A percentile compares a stretch with the other conserved stretches of the same genome.
phyloP scores from a whole-genome alignment of 1,140 invertebrate species.

The Scaptomyza graminum region DNA sequence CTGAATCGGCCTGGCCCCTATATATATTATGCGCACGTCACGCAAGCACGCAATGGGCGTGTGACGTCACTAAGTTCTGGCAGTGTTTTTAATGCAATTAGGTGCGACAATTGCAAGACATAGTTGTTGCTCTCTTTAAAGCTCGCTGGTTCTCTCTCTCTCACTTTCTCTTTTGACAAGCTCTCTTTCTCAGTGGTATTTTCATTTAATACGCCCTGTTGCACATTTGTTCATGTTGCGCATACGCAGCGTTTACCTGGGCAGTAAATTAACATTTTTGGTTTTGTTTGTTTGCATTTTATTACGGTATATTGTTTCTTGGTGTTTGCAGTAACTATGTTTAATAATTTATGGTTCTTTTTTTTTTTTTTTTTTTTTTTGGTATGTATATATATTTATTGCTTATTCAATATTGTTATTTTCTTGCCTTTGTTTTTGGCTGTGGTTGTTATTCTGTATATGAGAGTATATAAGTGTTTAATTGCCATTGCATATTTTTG shows the following conservation, averaged over 20 bases:
- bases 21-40: slow-evolving; percentile 58
- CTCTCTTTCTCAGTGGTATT: slow-evolving; percentile 44
- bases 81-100: slow-evolving; percentile 54
- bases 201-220: slow-evolving; percentile 59
- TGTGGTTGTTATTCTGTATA: slow-evolving; percentile 20
- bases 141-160: slow-evolving; percentile 35
- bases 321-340: slow-evolving; percentile 54
- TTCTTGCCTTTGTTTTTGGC: slow-evolving; percentile 9
- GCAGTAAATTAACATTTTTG: slow-evolving; percentile 39
- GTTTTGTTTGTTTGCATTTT: slow-evolving; percentile 57
- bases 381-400: slow-evolving; percentile 48
- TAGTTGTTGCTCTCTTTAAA: slow-evolving; percentile 23
- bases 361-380: slow-evolving; percentile 13
- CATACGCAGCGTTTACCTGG: slow-evolving; percentile 46
- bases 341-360: slow-evolving; percentile 55
- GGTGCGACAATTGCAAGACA: slow-evolving; percentile 31
- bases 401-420: slow-evolving; percentile 62
- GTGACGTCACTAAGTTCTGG: slow-evolving; percentile 64
- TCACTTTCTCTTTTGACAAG: slow-evolving; percentile 6
- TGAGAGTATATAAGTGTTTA: slow-evolving; percentile 40
- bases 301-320: slow-evolving; percentile 55
- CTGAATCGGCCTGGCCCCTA: slow-evolving; percentile 7
- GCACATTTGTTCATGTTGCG: slow-evolving; percentile 49
- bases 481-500: slow-evolving; percentile 20
- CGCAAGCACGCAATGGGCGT: background rate